Percentiles rank a stretch among this genome's conserved stretches.
phyloP scores from a whole-genome alignment of 2,888 invertebrate species.

The Blastobasis lacticolella region DNA sequence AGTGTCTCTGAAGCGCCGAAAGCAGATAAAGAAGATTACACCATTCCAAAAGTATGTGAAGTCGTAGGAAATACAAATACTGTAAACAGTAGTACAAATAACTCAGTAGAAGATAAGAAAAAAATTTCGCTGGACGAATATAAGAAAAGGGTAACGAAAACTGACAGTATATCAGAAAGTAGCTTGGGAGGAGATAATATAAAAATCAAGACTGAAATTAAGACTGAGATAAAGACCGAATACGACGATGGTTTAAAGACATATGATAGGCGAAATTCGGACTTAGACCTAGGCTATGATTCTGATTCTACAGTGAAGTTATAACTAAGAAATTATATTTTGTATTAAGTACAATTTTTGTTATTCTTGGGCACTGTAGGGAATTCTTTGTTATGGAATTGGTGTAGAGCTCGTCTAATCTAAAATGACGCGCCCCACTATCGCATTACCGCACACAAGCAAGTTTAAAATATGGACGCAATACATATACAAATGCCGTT shows the following conservation, averaged over 20 bases:
- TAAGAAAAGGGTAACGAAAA: conserved; percentile 23
- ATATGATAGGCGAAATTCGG: conserved; percentile 9
- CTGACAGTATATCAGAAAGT: neutral
- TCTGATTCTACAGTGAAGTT: conserved; percentile 29
- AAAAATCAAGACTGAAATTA: neutral
- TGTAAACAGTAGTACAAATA: neutral
- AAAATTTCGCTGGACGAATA: conserved; percentile 42
- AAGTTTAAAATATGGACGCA: too few relatives aligned
- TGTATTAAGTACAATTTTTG: too few relatives aligned
- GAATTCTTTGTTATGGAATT: too few relatives aligned
- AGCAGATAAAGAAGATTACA: neutral
- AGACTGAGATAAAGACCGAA: neutral
- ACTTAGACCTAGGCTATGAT: conserved; percentile 33
- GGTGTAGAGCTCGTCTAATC: too few relatives aligned
- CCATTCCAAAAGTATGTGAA: neutral
- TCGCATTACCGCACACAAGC: too few relatives aligned
- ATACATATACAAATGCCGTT: too few relatives aligned
- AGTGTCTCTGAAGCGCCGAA: neutral
- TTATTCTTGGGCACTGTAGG: too few relatives aligned
- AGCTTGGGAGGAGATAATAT: neutral
- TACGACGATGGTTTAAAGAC: neutral
- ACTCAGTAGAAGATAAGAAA: conserved; percentile 14
- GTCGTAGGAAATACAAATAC: neutral
- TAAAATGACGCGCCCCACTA: too few relatives aligned
- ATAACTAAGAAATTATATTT: neutral